Evolutionary conservation across 2,888 invertebrate species (phyloP).

Genomic region (Caradrina clavipalpis): DNA sequence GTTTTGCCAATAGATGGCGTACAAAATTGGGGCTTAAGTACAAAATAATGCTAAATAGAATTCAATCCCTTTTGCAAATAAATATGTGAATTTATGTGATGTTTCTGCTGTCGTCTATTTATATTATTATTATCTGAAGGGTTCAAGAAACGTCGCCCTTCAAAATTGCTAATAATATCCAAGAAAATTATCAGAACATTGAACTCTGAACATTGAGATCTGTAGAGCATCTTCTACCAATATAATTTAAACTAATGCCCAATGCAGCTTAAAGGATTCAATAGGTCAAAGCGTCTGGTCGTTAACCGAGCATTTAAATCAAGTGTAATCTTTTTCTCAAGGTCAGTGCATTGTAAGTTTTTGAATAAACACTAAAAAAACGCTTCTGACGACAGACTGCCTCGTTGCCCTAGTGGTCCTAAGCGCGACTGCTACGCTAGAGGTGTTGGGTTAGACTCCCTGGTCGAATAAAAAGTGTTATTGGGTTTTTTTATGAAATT

Average conservation of each 20-base stretch:
- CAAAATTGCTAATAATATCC: constrained; percentile 61
- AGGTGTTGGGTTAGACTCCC: too few relatives aligned
- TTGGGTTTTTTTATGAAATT: too few relatives aligned
- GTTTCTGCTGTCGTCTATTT: constrained; percentile 33
- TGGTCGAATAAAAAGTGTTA: too few relatives aligned
- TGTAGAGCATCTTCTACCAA: constrained; percentile 21
- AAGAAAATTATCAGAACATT: constrained; percentile 56
- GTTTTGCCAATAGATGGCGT: too few relatives aligned
- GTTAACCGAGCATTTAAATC: constrained; percentile 6
- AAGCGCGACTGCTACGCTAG: too few relatives aligned
- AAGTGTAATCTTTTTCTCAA: constrained; percentile 10
- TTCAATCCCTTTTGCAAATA: constrained; percentile 10
- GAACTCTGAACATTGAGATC: constrained; percentile 46
- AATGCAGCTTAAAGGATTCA: constrained; percentile 12
- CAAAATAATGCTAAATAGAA: neutral
- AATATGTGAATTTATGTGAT: constrained; percentile 2
- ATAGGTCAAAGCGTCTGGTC: constrained; percentile 24
- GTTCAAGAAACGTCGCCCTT: constrained; percentile 58
- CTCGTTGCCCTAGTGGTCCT: too few relatives aligned
- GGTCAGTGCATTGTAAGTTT: constrained; percentile 16
- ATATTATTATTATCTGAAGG: constrained; percentile 44
- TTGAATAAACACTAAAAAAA: too few relatives aligned
- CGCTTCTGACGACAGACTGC: too few relatives aligned
- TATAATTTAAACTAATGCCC: constrained; percentile 23
- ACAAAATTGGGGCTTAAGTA: too few relatives aligned